Evolutionary conservation across 2,888 invertebrate species (phyloP).

Genomic region (Macrosiphum euphorbiae): DNA sequence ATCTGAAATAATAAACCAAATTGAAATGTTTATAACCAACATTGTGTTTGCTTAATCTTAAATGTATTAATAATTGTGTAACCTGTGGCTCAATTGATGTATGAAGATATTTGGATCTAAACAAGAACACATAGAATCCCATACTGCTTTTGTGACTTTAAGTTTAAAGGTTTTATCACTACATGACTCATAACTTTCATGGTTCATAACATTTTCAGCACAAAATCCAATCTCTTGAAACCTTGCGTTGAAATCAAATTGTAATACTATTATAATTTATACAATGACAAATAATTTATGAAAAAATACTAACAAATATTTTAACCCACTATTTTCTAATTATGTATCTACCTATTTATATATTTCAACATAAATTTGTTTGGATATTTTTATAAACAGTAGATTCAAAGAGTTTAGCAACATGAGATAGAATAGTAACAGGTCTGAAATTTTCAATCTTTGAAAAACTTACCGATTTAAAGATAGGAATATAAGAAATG

Average conservation of each 20-base stretch:
- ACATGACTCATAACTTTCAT: conserved; percentile 66
- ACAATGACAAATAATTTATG: not conserved
- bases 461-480: no score
- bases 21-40: conserved; percentile 5
- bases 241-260: conserved; percentile 70
- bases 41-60: not conserved
- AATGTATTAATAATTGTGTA: conserved; percentile 56
- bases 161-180: conserved; percentile 67
- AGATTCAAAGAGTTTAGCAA: no score
- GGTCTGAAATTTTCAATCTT: no score
- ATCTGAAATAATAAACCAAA: conserved; percentile 72
- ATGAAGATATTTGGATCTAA: conserved; percentile 88
- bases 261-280: not conserved
- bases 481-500: no score
- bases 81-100: conserved; percentile 78
- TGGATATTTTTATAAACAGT: no score
- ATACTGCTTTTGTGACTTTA: conserved; percentile 72
- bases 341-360: no score
- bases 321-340: not conserved
- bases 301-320: not conserved
- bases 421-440: no score
- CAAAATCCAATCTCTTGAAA: conserved; percentile 92
- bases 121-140: conserved; percentile 75
- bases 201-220: conserved; percentile 72
- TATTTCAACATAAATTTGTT: no score